Percentiles rank a stretch among this genome's conserved stretches.
phyloP scores from a whole-genome alignment of 2,797 vertebrate genomes.

The Centropyge bicolor region DNA sequence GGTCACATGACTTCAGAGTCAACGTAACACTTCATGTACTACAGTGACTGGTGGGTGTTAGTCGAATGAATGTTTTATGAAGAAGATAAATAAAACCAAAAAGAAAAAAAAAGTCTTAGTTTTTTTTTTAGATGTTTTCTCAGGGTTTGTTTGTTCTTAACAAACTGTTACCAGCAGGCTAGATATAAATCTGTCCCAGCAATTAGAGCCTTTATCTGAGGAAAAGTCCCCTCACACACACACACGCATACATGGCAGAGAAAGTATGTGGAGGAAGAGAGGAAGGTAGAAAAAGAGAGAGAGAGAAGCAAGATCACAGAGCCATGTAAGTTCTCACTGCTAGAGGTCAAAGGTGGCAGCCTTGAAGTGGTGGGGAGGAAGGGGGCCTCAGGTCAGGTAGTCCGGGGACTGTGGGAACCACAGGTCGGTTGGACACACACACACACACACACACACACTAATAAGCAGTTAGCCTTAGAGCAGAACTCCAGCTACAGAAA shows the following conservation, averaged over 20 bases:
- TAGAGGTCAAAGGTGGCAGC: slow-evolving; percentile 66
- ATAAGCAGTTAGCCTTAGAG: slow-evolving; percentile 25
- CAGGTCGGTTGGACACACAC: slow-evolving; percentile 11
- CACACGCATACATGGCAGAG: neutral
- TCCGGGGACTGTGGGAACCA: slow-evolving; percentile 56
- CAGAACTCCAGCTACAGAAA: neutral
- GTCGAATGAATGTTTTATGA: slow-evolving; percentile 43
- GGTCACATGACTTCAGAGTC: slow-evolving; percentile 46
- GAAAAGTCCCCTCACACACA: slow-evolving; percentile 14
- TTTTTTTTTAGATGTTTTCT: slow-evolving; percentile 38
- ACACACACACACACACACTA: slow-evolving; percentile 14
- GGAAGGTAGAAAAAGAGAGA: slow-evolving; percentile 22
- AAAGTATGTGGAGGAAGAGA: slow-evolving; percentile 32
- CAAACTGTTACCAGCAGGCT: slow-evolving; percentile 25
- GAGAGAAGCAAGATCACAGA: slow-evolving; percentile 54
- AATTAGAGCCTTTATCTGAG: slow-evolving; percentile 38
- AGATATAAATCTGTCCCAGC: slow-evolving; percentile 35
- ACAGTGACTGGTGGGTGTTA: slow-evolving; percentile 14
- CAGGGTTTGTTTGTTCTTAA: slow-evolving; percentile 4
- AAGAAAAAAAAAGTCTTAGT: neutral
- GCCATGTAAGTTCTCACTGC: slow-evolving; percentile 61
- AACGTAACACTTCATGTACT: neutral
- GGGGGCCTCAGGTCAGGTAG: slow-evolving; percentile 60
- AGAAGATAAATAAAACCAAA: neutral
- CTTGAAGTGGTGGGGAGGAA: slow-evolving; percentile 64